Evolutionary conservation across 2,797 vertebrate genomes (phyloP), one percentile per base, ranked within the genome.

Genomic region (Euthynnus affinis): DNA sequence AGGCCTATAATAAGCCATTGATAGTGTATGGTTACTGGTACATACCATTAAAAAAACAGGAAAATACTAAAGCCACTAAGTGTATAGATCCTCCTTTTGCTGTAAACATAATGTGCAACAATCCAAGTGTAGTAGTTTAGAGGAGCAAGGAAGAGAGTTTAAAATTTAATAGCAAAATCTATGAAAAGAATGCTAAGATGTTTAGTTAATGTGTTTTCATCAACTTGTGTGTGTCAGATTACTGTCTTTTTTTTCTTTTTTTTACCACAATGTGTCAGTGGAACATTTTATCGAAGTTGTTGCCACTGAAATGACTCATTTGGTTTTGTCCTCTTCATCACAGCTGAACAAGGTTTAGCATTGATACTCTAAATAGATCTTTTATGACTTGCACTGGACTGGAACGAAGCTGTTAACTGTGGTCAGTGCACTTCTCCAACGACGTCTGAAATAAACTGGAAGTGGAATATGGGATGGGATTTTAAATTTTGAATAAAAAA

Each of bases 121-220:
- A 32, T 6, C 4, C 29, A 29, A 6, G 14, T 27, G 17, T 29
- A 9, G 22, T 48, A 29, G 44, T n/a, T 9, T 17, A 48, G 17
- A 27, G 9, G 42, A 29, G 17, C 23, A 27, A 4, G 14, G 23
- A 17, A 44, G 20, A n/a, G 32, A n/a, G 4, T 15, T n/a, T 63
- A 32, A 6, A 7, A 23, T 40, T 32, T 9, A 40, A 6, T 29
- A 32, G n/a, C 3, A 32, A 40, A 46, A 20, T 23, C 3, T 18
- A 18, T 37, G 22, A 69, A 49, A 48, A 25, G 22, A 49, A 52
- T 57, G 29, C 20, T 0, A 9, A 48, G 49, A 44, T 6, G 9
- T 18, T 69, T 6, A 10, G 29, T 55, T 46, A 29, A n/a, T 48
- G 64, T 81, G 4, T 32, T 15, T 61, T 49, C 46, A 32, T 74